Base-by-base conservation (phyloP, 2,888 invertebrate genomes). In the Zhengitettix transpicula region DNA sequence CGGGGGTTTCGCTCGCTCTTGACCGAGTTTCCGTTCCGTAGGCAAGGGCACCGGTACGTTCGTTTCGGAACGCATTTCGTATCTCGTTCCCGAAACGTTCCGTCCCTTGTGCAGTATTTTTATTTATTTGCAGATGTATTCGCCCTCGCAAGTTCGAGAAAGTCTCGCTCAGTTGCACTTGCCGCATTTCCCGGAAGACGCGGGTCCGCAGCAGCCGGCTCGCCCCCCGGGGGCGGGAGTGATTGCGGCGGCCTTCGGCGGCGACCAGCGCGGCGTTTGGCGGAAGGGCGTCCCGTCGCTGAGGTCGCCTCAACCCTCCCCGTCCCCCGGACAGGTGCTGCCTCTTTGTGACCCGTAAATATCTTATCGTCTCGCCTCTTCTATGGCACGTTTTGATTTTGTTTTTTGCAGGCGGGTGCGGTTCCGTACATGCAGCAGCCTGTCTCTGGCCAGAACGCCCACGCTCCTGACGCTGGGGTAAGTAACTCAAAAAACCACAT, bases 361-460 rank as follows among this genome's bases (percentile, higher is more conserved):
- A 28, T 28, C 28, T 40, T 16, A 16, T 16, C 42, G 56, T 56
- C 40, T 10, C 44, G n/a, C 14, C 53, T 52, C 28, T 52, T 52
- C 53, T 52, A 28, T 11, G 28, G 28, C 10, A 28, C 53, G 28
- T 10, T 40, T 15, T 58, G 28, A 56, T 61, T 61, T 62, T 60
- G 64, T 66, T 64, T 64, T 58, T 73, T 74, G 54, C 78, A 84
- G 83, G 81, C 62, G 28, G 28, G 28, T 42, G 55, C 81, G 68
- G 85, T 83, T 72, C 82, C 84, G 65, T 83, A 78, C 66, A 77
- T 85, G 73, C 85, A 85, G 64, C 80, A 84, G 66, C 84, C 85
- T 73, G 81, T 86, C 69, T 85, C 86, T 70, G 86, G 86, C 66
- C 85, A 86, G 66, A 86, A 85, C 74, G 80, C 85, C 68, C 86